These are phyloP conservation scores for Anolis sagrei DNA, from an alignment of 2,113 vertebrate species.

Conservation along the genomic window DNA sequence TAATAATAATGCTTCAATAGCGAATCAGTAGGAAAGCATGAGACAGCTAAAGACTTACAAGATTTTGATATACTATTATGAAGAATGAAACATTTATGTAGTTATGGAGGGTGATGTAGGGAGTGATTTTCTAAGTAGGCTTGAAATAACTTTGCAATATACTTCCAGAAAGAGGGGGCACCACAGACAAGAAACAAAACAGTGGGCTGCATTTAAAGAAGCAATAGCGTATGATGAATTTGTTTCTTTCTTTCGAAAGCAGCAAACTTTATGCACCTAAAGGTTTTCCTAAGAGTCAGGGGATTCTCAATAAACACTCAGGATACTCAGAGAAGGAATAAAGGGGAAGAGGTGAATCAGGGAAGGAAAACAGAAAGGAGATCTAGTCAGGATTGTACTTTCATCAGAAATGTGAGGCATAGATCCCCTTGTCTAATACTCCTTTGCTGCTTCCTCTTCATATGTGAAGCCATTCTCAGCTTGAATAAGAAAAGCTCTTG, in stretches of 20 bases:
- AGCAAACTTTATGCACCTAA: not conserved
- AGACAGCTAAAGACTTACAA: not conserved
- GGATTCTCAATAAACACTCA: not conserved
- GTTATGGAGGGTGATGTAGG: not conserved
- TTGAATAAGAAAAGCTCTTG: not conserved
- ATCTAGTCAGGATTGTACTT: not conserved
- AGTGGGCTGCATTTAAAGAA: not conserved
- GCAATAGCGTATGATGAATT: not conserved
- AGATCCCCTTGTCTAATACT: not conserved
- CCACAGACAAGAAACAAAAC: not conserved
- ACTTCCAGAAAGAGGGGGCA: not conserved
- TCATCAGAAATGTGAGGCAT: too few relatives aligned
- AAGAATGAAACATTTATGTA: not conserved
- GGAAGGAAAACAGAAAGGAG: not conserved
- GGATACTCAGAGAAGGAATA: not conserved
- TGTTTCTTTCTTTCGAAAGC: not conserved
- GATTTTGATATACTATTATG: not conserved
- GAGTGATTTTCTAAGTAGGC: not conserved
- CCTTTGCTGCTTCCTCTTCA: not conserved
- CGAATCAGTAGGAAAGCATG: not conserved
- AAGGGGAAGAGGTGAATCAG: not conserved
- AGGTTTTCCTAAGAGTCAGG: not conserved
- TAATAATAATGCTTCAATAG: not conserved
- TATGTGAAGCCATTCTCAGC: not conserved
- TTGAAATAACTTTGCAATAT: not conserved